A percentile compares a stretch with the other conserved stretches of the same genome.
Evolutionary conservation across 2,113 vertebrate species (phyloP).

Genomic region (Acanthisitta chloris): DNA sequence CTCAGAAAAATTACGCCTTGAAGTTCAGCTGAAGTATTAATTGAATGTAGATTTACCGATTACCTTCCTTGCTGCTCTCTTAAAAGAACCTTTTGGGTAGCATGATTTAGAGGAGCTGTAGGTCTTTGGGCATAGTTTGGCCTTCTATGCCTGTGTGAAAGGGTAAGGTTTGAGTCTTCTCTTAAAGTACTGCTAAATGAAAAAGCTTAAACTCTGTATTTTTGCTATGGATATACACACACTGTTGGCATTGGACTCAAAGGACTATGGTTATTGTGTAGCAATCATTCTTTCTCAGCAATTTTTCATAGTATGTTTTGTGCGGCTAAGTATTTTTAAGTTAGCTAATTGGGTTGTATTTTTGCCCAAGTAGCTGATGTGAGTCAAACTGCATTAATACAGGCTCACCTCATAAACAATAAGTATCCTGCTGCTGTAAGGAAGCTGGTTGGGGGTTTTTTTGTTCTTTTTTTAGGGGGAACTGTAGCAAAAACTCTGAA

Average conservation of each 20-base stretch:
- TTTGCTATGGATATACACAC: background rate
- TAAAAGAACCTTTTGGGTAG: background rate
- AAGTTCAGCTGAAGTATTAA: background rate
- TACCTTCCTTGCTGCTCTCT: background rate
- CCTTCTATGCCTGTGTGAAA: background rate
- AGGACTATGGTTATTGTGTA: background rate
- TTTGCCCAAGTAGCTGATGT: background rate
- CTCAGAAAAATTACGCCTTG: background rate
- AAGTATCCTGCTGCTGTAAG: background rate
- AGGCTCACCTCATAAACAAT: background rate
- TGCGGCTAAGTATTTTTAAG: background rate
- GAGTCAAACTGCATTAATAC: background rate
- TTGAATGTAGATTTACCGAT: background rate
- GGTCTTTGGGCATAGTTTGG: background rate
- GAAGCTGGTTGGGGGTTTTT: background rate
- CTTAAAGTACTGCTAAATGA: background rate
- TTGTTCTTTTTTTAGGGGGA: background rate
- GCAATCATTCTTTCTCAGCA: background rate
- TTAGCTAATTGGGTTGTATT: background rate
- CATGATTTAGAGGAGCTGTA: background rate
- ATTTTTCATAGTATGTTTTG: background rate
- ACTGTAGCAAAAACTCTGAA: background rate
- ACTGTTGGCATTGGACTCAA: background rate
- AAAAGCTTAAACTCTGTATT: background rate
- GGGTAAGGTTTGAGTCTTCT: background rate